phyloP scores from a whole-genome alignment of 37 sponge, comb jelly and placozoan species.

The Chondrosia reniformis region DNA sequence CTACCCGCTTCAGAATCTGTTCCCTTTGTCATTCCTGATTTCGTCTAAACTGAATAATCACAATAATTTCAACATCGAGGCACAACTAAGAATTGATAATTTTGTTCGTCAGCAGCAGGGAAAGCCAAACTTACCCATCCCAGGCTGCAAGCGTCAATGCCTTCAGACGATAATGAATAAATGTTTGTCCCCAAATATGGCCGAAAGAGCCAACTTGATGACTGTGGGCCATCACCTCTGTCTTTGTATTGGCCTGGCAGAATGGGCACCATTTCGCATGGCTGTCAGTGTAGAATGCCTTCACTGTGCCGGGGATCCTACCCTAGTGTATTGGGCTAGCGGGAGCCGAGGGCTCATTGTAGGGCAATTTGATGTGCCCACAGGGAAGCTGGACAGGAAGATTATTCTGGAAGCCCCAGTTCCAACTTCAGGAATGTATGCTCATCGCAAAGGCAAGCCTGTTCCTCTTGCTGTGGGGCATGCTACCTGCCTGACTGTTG shows the following conservation, averaged over 20 bases:
- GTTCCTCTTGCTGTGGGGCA: constrained; percentile 75
- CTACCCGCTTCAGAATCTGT: constrained; percentile 58
- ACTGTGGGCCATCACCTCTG: constrained; percentile 42
- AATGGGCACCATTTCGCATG: constrained; percentile 65
- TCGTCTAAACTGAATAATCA: constrained; percentile 33
- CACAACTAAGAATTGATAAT: constrained; percentile 20
- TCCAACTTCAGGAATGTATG: constrained; percentile 74
- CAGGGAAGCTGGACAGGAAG: constrained; percentile 34
- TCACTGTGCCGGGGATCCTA: constrained; percentile 33
- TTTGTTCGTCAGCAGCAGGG: not conserved
- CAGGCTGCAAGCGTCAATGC: constrained; percentile 71
- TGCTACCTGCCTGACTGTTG: constrained; percentile 64
- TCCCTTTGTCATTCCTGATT: constrained; percentile 43
- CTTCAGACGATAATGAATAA: constrained; percentile 54
- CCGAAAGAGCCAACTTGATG: not conserved
- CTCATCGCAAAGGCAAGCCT: constrained; percentile 57
- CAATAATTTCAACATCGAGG: constrained; percentile 64
- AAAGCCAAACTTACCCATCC: not conserved
- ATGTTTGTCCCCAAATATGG: constrained; percentile 26
- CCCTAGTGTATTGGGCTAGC: constrained; percentile 73
- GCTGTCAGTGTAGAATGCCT: constrained; percentile 63
- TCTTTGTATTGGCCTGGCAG: constrained; percentile 65
- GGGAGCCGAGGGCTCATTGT: constrained; percentile 80
- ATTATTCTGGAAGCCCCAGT: constrained; percentile 66
- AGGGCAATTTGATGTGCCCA: constrained; percentile 50